phyloP scores from a whole-genome alignment of 2,797 vertebrate genomes.

The Parauchenoglanis ngamensis region DNA sequence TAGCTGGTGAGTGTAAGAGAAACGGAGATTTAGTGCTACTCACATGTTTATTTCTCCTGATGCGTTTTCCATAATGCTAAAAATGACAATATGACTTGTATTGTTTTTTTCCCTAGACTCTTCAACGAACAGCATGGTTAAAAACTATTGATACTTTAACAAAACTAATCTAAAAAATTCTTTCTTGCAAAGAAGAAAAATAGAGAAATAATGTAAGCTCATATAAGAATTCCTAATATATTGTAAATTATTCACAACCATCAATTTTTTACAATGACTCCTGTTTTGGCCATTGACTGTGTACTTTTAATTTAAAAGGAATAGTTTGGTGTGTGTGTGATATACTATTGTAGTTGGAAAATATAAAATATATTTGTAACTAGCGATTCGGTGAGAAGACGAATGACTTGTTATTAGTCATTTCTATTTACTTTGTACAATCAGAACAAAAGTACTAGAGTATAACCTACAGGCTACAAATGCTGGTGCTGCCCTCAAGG shows the following conservation, averaged over 20 bases:
- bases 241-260: not conserved
- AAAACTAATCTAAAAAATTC: not conserved
- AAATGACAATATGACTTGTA: not conserved
- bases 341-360: slow-evolving; percentile 22
- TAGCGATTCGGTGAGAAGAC: not conserved
- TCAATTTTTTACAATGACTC: not conserved
- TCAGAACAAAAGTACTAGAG: not conserved
- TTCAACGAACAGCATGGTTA: not conserved
- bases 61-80: not conserved
- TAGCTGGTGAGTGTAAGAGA: not conserved
- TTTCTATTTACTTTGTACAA: not conserved
- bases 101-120: not conserved
- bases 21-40: not conserved
- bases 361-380: slow-evolving; percentile 39
- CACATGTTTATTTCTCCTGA: not conserved
- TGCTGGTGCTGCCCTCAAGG: slow-evolving; percentile 1
- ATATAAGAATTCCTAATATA: not conserved
- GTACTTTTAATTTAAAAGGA: slow-evolving; percentile 39
- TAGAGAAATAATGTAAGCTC: not conserved
- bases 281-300: not conserved
- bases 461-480: not conserved
- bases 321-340: not conserved
- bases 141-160: not conserved
- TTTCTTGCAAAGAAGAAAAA: not conserved
- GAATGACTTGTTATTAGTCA: not conserved